phyloP scores from a whole-genome alignment of 2,113 vertebrate genomes.

The Oncorhynchus kisutch region DNA sequence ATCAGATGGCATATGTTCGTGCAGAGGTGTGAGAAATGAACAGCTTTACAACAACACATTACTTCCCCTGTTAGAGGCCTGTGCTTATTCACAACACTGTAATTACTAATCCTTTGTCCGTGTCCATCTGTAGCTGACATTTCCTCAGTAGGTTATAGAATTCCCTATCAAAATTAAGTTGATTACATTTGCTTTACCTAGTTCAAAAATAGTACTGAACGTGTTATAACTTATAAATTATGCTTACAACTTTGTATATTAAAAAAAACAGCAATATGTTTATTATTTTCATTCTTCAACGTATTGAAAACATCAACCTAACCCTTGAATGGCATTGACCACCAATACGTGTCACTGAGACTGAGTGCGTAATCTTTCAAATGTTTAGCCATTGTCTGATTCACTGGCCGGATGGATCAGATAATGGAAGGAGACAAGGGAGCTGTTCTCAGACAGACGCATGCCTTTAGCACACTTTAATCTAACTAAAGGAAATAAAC shows the following conservation, averaged over 20 bases:
- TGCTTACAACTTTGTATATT: background rate
- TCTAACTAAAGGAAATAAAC: conserved; percentile 90
- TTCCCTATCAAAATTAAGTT: background rate
- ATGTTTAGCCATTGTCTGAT: conserved; percentile 54
- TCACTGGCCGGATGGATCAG: conserved; percentile 55
- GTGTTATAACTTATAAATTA: too few relatives aligned
- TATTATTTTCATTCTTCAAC: background rate
- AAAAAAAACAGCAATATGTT: background rate
- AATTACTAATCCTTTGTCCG: conserved; percentile 14
- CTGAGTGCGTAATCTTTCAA: conserved; percentile 50
- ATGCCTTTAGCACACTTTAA: conserved; percentile 75
- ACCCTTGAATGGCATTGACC: conserved; percentile 24
- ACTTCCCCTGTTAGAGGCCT: conserved; percentile 29
- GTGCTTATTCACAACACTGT: conserved; percentile 27
- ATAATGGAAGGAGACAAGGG: conserved; percentile 70
- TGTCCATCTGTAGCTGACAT: too few relatives aligned
- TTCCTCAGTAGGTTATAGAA: background rate
- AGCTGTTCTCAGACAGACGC: conserved; percentile 60
- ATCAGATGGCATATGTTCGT: conserved; percentile 75
- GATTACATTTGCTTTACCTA: background rate
- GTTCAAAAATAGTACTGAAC: background rate
- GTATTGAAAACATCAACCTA: background rate
- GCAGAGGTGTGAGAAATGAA: conserved; percentile 72
- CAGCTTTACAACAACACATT: conserved; percentile 49
- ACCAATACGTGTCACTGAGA: background rate